Evolutionary conservation across 2,797 vertebrate species (phyloP).

Genomic region (Helarctos malayanus): DNA sequence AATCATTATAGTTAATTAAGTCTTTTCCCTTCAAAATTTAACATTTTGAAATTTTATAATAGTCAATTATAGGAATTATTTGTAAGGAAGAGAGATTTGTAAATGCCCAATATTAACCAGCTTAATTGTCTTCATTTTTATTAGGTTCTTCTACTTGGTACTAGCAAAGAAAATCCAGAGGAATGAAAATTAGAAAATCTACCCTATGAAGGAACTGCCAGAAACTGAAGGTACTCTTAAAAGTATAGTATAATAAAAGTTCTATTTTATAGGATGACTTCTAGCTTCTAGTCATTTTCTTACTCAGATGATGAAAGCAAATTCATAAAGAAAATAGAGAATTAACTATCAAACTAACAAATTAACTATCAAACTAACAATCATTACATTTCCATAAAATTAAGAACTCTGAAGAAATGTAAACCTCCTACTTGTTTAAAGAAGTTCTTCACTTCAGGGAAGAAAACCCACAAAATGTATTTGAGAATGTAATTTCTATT

Average conservation of each 20-base stretch:
- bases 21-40: slow-evolving; percentile 23
- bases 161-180: background rate
- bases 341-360: background rate
- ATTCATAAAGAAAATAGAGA: slow-evolving; percentile 27
- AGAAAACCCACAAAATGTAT: slow-evolving; percentile 10
- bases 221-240: background rate
- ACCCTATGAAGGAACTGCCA: background rate
- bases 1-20: slow-evolving; percentile 18
- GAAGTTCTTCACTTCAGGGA: slow-evolving; percentile 7
- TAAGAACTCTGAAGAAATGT: slow-evolving; percentile 6
- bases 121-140: background rate
- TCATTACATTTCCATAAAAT: slow-evolving; percentile 46
- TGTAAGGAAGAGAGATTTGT: slow-evolving; percentile 16
- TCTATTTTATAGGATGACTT: slow-evolving; percentile 54
- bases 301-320: background rate
- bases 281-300: slow-evolving; percentile 21
- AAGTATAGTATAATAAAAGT: slow-evolving; percentile 25
- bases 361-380: background rate
- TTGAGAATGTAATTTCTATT: slow-evolving; percentile 33
- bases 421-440: slow-evolving; percentile 5
- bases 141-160: background rate
- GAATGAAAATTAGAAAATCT: slow-evolving; percentile 25
- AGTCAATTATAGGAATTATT: background rate
- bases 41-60: slow-evolving; percentile 30
- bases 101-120: slow-evolving; percentile 24